Percentiles rank a stretch among this genome's conserved stretches.
phyloP scores from a whole-genome alignment of 2,113 vertebrate genomes.

The Mastomys natalensis region DNA sequence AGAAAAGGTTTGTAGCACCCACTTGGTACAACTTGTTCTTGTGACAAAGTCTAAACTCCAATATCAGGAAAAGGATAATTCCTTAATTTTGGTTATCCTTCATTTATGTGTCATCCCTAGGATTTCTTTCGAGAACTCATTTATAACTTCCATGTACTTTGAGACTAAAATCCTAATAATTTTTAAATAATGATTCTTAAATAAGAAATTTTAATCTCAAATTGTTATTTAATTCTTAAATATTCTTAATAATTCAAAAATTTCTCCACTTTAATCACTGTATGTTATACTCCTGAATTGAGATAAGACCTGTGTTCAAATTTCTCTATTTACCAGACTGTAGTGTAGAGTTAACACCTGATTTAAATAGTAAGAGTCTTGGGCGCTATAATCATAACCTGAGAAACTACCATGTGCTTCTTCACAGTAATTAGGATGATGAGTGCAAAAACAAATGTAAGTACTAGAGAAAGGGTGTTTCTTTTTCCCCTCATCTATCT shows the following conservation, averaged over 20 bases:
- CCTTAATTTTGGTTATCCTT: neutral
- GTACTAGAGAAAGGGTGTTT: neutral
- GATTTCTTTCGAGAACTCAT: neutral
- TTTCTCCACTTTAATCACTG: neutral
- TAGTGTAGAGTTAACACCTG: neutral
- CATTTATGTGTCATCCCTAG: neutral
- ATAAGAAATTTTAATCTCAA: neutral
- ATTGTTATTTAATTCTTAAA: neutral
- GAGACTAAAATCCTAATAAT: neutral
- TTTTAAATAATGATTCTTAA: constrained; percentile 32
- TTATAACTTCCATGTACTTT: neutral
- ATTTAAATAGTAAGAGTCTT: constrained; percentile 9
- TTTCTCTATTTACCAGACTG: neutral
- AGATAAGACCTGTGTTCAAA: constrained; percentile 46
- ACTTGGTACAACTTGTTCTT: neutral
- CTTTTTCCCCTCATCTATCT: neutral
- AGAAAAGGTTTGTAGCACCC: neutral
- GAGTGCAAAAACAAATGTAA: neutral
- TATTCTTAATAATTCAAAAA: constrained; percentile 33
- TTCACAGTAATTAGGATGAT: neutral
- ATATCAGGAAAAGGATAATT: neutral
- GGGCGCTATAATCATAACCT: neutral
- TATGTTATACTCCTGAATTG: neutral
- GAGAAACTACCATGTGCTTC: neutral
- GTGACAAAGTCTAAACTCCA: neutral